These are phyloP conservation scores for Ophion costatus DNA, from an alignment of 2,888 invertebrate species.

Conservation along the genomic window DNA sequence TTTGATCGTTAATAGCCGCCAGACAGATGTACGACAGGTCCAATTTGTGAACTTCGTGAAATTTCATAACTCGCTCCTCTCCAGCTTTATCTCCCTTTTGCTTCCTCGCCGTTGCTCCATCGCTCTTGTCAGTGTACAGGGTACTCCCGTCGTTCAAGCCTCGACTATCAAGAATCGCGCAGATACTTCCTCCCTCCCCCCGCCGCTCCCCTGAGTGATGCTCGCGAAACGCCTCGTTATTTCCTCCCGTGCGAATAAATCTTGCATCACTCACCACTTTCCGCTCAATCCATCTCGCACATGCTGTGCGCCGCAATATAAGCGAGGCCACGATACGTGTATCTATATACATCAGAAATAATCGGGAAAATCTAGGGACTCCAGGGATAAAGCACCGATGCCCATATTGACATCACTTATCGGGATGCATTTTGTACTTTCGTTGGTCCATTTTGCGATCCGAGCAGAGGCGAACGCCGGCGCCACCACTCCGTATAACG, in stretches of 20 bases:
- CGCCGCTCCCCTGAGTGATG: not conserved
- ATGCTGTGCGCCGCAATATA: not conserved
- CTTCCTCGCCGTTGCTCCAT: not conserved
- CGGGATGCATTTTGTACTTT: not conserved
- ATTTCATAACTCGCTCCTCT: slow-evolving; percentile 41
- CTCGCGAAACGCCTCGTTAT: slow-evolving; percentile 51
- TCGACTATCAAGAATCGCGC: slow-evolving; percentile 16
- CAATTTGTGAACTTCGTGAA: slow-evolving; percentile 50
- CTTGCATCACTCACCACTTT: slow-evolving; percentile 50
- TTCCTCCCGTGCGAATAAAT: slow-evolving; percentile 55
- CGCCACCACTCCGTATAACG: not conserved
- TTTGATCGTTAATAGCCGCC: slow-evolving; percentile 41
- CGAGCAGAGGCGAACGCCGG: not conserved
- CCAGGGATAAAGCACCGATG: too few relatives aligned
- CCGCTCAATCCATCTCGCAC: not conserved
- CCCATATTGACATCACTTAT: too few relatives aligned
- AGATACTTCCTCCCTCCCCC: not conserved
- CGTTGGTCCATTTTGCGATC: not conserved
- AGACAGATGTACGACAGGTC: slow-evolving; percentile 20
- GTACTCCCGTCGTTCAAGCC: slow-evolving; percentile 4
- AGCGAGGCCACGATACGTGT: not conserved
- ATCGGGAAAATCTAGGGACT: too few relatives aligned
- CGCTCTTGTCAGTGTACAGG: slow-evolving; percentile 3
- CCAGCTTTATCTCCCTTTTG: slow-evolving; percentile 7
- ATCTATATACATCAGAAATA: too few relatives aligned